These are phyloP conservation scores for Caenorhabditis sulstoni DNA, from an alignment of 2,888 invertebrate species.

Conservation along the genomic window DNA sequence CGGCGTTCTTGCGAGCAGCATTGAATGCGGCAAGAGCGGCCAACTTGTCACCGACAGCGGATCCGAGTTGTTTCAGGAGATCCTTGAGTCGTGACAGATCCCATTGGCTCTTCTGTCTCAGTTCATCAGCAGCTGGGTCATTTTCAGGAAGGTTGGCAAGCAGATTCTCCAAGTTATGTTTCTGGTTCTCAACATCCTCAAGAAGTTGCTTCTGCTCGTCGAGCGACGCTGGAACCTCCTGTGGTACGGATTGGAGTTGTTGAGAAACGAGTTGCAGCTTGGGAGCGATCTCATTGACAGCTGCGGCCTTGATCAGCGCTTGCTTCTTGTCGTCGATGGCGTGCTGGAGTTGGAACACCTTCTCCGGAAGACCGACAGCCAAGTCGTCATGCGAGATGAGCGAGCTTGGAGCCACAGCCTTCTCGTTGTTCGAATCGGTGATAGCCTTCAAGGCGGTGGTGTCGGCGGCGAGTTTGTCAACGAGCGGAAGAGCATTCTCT, in stretches of 20 bases:
- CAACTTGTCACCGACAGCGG: constrained; percentile 67
- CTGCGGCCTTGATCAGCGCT: constrained; percentile 42
- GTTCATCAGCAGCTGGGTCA: constrained; percentile 54
- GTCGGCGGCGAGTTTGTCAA: constrained; percentile 53
- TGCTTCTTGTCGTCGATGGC: constrained; percentile 52
- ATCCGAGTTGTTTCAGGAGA: constrained; percentile 60
- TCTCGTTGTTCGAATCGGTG: constrained; percentile 50
- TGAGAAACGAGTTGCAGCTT: constrained; percentile 51
- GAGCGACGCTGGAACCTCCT: constrained; percentile 42
- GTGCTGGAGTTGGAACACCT: constrained; percentile 46
- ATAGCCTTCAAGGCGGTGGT: constrained; percentile 38
- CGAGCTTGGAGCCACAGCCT: constrained; percentile 40
- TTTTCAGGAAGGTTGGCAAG: constrained; percentile 53
- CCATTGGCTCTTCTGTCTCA: constrained; percentile 61
- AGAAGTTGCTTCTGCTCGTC: constrained; percentile 59
- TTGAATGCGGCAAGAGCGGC: constrained; percentile 70
- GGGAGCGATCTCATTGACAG: constrained; percentile 54
- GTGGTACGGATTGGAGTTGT: constrained; percentile 52
- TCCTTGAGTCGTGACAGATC: constrained; percentile 65
- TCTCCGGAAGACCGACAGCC: constrained; percentile 46
- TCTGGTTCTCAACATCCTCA: constrained; percentile 57
- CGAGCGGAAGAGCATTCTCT: constrained; percentile 50
- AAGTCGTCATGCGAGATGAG: constrained; percentile 53
- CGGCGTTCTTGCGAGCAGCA: constrained; percentile 66
- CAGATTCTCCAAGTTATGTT: constrained; percentile 57